Conservation (phyloP, 2,797 vertebrate species). For the Gymnoscopelus braueri region DNA sequence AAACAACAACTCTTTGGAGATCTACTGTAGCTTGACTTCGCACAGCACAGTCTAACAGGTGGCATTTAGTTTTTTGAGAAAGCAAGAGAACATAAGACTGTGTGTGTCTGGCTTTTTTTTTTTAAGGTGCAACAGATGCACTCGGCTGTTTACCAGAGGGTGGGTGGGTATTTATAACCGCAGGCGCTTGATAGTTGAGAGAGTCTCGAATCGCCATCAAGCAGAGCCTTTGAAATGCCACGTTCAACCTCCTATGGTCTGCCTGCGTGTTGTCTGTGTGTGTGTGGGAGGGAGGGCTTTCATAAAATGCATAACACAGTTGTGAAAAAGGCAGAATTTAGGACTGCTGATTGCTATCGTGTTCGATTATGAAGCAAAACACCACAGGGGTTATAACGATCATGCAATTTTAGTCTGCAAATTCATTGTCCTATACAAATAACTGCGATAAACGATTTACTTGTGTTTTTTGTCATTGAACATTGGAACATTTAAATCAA, state of each 20-base stretch:
- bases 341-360: no score
- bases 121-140: slow-evolving; percentile 23
- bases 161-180: neutral
- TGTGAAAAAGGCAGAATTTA: neutral
- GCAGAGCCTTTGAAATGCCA: slow-evolving; percentile 28
- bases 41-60: slow-evolving; percentile 44
- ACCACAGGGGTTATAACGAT: no score
- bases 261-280: neutral
- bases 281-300: slow-evolving; percentile 13
- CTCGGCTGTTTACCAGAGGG: slow-evolving; percentile 16
- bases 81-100: slow-evolving; percentile 20
- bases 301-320: slow-evolving; percentile 6
- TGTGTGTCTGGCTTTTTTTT: slow-evolving; percentile 19
- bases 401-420: no score
- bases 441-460: no score
- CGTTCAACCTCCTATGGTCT: slow-evolving; percentile 4
- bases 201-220: slow-evolving; percentile 10
- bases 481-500: no score
- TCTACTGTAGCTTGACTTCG: slow-evolving; percentile 6
- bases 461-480: no score
- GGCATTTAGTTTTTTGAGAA: slow-evolving; percentile 20
- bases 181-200: slow-evolving; percentile 9
- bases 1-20: slow-evolving; percentile 15
- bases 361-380: no score
- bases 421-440: no score